Conservation (phyloP, 2,797 vertebrate species). For the Xiphorhynchus erythropygius region DNA sequence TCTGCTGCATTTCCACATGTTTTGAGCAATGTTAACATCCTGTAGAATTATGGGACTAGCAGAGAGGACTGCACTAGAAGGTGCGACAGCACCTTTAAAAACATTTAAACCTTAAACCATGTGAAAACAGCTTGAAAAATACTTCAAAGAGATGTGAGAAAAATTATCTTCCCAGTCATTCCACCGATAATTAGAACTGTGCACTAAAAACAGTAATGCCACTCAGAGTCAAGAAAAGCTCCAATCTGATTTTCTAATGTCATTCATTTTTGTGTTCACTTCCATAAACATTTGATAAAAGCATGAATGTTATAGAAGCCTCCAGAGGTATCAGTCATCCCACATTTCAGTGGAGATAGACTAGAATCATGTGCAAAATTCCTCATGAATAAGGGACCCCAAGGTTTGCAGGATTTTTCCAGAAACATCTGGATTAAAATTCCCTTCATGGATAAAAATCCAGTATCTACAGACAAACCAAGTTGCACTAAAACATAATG, state of each 20-base stretch:
- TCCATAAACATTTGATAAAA: not conserved
- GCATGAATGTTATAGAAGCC: not conserved
- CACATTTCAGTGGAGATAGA: fast-evolving
- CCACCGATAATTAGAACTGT: not conserved
- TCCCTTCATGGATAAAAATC: not conserved
- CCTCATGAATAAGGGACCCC: not conserved
- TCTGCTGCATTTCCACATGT: not conserved
- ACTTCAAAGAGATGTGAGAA: not conserved
- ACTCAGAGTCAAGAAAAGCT: not conserved
- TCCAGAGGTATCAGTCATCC: not conserved
- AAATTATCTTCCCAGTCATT: not conserved
- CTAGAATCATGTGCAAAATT: not conserved
- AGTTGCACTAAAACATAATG: not conserved
- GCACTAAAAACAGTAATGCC: not conserved
- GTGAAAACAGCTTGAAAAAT: not conserved
- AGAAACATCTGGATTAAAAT: not conserved
- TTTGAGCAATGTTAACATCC: not conserved
- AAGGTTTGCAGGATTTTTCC: not conserved
- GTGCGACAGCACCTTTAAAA: not conserved
- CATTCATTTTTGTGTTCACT: not conserved
- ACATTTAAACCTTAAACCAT: not conserved
- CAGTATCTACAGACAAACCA: not conserved
- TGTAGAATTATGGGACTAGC: not conserved
- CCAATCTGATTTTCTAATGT: not conserved
- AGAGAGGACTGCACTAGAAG: not conserved